Percentiles rank a stretch among this genome's conserved stretches.
phyloP scores from a whole-genome alignment of 2,888 invertebrate genomes.

The Octonoba sinensis region DNA sequence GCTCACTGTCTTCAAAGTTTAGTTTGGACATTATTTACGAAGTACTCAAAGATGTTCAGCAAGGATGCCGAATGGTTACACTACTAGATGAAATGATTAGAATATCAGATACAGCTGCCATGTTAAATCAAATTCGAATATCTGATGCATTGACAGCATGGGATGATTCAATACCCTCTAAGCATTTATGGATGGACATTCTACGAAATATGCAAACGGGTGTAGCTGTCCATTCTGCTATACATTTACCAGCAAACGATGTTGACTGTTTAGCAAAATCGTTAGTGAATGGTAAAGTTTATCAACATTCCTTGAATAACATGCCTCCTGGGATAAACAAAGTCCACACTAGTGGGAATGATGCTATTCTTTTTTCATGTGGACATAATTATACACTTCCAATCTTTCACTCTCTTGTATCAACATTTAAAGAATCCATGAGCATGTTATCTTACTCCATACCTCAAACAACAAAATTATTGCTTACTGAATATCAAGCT shows the following conservation, averaged over 20 bases:
- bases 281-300: constrained; percentile 51
- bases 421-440: constrained; percentile 56
- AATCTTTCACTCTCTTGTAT: constrained; percentile 41
- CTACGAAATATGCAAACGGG: constrained; percentile 56
- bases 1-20: constrained; percentile 44
- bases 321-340: constrained; percentile 19
- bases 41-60: constrained; percentile 41
- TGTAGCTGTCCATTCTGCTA: constrained; percentile 38
- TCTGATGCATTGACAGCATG: constrained; percentile 57
- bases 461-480: constrained; percentile 45
- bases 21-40: constrained; percentile 39
- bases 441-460: constrained; percentile 35
- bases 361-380: constrained; percentile 59
- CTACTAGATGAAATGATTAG: constrained; percentile 50
- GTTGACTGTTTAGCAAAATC: constrained; percentile 60
- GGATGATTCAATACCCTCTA: constrained; percentile 57
- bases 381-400: constrained; percentile 60
- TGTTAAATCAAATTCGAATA: constrained; percentile 47
- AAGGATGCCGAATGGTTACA: constrained; percentile 27
- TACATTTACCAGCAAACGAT: constrained; percentile 41
- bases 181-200: constrained; percentile 59
- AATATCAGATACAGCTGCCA: constrained; percentile 35
- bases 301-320: constrained; percentile 32
- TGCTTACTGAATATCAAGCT: constrained; percentile 51
- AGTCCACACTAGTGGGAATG: constrained; percentile 33